Evolutionary conservation across 1,140 invertebrate genomes (phyloP).

Genomic region (Nebria ingens): DNA sequence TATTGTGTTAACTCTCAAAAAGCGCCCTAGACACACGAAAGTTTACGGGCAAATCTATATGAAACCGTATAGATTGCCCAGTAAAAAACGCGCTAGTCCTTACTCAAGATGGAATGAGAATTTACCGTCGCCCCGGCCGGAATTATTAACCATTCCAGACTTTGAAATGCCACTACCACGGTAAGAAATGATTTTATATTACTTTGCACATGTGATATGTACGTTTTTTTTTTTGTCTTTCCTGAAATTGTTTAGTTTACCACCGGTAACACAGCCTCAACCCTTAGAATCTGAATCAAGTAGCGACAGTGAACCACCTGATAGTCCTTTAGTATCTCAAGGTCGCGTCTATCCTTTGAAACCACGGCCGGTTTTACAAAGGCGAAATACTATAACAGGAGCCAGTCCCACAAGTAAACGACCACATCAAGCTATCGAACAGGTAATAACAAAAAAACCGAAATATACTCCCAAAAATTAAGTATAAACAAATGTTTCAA

Average conservation of each 20-base stretch:
- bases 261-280: constrained; percentile 21
- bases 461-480: too few relatives aligned
- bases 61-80: constrained; percentile 64
- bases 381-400: constrained; percentile 80
- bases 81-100: constrained; percentile 56
- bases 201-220: neutral
- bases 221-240: neutral
- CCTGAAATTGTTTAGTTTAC: constrained; percentile 20
- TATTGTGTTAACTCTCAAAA: constrained; percentile 72
- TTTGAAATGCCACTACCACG: constrained; percentile 47
- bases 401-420: constrained; percentile 59
- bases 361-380: constrained; percentile 60
- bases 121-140: constrained; percentile 52
- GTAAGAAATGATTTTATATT: constrained; percentile 32
- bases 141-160: constrained; percentile 52
- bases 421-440: constrained; percentile 53
- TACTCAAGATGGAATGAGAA: constrained; percentile 55
- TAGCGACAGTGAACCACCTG: constrained; percentile 29
- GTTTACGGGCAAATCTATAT: constrained; percentile 75
- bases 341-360: constrained; percentile 59
- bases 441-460: constrained; percentile 43
- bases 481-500: too few relatives aligned
- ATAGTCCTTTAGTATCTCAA: constrained; percentile 32
- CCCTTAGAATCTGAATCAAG: constrained; percentile 27
- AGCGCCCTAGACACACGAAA: constrained; percentile 71